These are phyloP conservation scores for Crotalus horridus DNA, from an alignment of 2,113 vertebrate genomes.

Conservation along the genomic window DNA sequence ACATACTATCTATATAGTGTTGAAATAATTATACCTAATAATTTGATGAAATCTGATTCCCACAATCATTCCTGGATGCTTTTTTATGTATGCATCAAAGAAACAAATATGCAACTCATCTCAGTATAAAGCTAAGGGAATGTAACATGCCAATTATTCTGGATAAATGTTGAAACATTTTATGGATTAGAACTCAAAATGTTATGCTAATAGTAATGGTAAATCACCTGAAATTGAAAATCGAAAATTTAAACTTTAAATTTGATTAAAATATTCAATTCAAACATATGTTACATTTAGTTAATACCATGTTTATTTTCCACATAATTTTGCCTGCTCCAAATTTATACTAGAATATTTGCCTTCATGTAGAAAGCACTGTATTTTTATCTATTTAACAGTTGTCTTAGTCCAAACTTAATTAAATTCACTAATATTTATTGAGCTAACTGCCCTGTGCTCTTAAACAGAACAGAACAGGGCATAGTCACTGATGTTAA, in stretches of 20 bases:
- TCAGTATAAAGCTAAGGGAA: not conserved
- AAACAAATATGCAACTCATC: not conserved
- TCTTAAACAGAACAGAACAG: not conserved
- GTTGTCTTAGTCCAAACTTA: not conserved
- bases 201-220: not conserved
- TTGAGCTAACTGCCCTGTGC: not conserved
- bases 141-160: not conserved
- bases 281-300: not conserved
- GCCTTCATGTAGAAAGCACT: not conserved
- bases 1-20: not conserved
- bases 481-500: not conserved
- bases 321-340: not conserved
- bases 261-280: not conserved
- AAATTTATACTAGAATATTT: not conserved
- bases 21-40: not conserved
- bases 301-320: not conserved
- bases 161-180: not conserved
- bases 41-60: not conserved
- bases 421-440: not conserved
- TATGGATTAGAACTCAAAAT: not conserved
- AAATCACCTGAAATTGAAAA: not conserved
- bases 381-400: not conserved
- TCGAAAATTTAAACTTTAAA: not conserved
- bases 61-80: not conserved
- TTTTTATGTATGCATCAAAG: not conserved